These are phyloP conservation scores for Lycaon pictus DNA, from an alignment of 2,113 vertebrate species.

Conservation along the genomic window DNA sequence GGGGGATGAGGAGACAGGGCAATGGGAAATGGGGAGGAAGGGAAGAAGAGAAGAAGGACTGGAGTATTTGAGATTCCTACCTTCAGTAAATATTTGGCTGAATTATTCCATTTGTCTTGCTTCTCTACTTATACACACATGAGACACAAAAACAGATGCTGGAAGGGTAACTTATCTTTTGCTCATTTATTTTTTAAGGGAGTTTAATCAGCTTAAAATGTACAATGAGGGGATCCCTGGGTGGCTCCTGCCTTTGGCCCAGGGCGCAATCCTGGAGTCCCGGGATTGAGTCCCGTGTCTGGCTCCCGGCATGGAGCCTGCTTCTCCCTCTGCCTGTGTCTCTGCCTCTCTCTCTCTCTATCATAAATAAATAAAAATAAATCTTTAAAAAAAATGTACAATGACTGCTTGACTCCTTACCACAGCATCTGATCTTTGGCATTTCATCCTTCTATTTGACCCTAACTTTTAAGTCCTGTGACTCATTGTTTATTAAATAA, in stretches of 20 bases:
- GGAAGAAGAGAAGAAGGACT: too few relatives aligned
- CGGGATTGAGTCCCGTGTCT: fast-evolving
- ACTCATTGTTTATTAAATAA: neutral
- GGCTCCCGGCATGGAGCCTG: too few relatives aligned
- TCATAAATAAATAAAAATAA: too few relatives aligned
- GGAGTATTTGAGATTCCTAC: neutral
- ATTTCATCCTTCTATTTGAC: neutral
- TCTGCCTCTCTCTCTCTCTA: too few relatives aligned
- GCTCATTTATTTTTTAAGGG: neutral
- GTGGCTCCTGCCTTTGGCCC: too few relatives aligned
- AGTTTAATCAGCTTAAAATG: neutral
- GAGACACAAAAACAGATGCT: neutral
- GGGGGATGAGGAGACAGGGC: neutral
- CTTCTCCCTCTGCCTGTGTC: too few relatives aligned
- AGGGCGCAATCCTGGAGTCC: too few relatives aligned
- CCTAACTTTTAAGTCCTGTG: neutral
- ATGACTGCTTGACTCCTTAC: neutral
- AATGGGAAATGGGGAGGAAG: too few relatives aligned
- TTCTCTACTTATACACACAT: neutral
- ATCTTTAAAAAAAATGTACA: neutral
- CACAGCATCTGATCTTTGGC: neutral
- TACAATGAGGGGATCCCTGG: neutral
- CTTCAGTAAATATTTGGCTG: neutral
- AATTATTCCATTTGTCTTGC: neutral
- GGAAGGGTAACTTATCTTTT: neutral